Evolutionary conservation across 2,888 invertebrate genomes (phyloP), one percentile per base, ranked within the genome.

Genomic region (Acanthococcus lagerstroemiae): DNA sequence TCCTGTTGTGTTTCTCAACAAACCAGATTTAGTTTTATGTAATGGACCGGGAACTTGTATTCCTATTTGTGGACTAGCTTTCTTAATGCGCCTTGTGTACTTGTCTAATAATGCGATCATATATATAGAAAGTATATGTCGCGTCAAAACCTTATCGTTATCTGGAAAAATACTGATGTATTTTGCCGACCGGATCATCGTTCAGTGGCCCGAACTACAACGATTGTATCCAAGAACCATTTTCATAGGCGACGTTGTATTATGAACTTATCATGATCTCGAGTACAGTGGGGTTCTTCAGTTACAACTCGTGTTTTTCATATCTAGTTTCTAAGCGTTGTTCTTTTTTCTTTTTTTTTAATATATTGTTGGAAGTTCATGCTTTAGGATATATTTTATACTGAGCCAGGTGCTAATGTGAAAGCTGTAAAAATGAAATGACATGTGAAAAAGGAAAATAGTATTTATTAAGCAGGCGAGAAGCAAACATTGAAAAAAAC

Each of bases 31-130:
- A 71, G 82, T 94, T 72, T 78, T 94, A 55, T 93, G 90, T 77
- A 95, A 97, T 79, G 97, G 99, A 0, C 97, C 97, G 50, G 96
- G 96, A 6, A 96, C 95, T 5, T 96, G 97, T 76, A 82, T 99
- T 68, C 97, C 97, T 3, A 79, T 95, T 65, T 94, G 94, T 78
- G 71, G 87, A 65, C 81, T 87, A 63, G 87, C 86, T 17, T 88
- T 89, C 74, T 55, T 93, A 0, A 78, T 87, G 70, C 86, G 86
- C 75, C 80, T 85, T 68, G 75, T 85, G 0, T 85, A 83, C 70
- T 73, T 90, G 44, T 75, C 80, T 27, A 79, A 85, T 71, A 83
- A 84, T 67, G 84, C 83, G 74, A 88, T 95, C 67, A 82, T 96
- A 65, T 99, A 92, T 77, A 80, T 97, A 57, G 97, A 99, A 78